Percentiles rank a stretch among this genome's conserved stretches.
Conservation (phyloP, 2,113 vertebrate genomes). For the Cygnus buccinator region DNA sequence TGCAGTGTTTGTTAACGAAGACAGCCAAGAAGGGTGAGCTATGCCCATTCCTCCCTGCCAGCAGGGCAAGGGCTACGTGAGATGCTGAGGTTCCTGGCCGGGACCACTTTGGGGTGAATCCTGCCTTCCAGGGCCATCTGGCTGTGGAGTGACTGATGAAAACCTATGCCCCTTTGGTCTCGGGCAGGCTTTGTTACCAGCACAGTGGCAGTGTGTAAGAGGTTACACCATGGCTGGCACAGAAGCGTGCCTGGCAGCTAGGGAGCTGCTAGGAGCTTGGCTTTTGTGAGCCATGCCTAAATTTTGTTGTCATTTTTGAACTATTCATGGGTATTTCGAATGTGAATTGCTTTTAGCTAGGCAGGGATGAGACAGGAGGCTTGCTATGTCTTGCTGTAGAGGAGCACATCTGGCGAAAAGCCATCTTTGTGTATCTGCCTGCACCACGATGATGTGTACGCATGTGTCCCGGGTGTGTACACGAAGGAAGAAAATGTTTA, state of each 20-base stretch:
- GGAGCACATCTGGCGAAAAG: background rate
- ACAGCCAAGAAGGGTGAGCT: background rate
- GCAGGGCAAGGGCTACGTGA: background rate
- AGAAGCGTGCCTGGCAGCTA: background rate
- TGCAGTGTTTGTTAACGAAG: background rate
- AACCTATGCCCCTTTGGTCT: background rate
- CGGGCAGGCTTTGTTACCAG: background rate
- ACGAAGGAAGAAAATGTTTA: background rate
- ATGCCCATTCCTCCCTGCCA: too few species aligned
- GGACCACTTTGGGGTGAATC: background rate
- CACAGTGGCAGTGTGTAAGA: background rate
- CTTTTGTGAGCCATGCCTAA: background rate
- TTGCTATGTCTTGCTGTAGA: background rate
- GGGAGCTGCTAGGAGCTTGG: background rate
- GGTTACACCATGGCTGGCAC: rapidly evolving
- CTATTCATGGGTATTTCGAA: too few species aligned
- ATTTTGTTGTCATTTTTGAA: rapidly evolving
- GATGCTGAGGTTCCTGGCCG: background rate
- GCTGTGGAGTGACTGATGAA: background rate
- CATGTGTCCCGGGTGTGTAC: rapidly evolving
- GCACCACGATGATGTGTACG: rapidly evolving
- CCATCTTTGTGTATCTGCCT: background rate
- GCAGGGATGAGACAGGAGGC: background rate
- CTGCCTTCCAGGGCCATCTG: background rate
- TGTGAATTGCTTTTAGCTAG: background rate